Base-by-base conservation (phyloP, 2,797 vertebrate species). In the Antennarius maculatus region DNA sequence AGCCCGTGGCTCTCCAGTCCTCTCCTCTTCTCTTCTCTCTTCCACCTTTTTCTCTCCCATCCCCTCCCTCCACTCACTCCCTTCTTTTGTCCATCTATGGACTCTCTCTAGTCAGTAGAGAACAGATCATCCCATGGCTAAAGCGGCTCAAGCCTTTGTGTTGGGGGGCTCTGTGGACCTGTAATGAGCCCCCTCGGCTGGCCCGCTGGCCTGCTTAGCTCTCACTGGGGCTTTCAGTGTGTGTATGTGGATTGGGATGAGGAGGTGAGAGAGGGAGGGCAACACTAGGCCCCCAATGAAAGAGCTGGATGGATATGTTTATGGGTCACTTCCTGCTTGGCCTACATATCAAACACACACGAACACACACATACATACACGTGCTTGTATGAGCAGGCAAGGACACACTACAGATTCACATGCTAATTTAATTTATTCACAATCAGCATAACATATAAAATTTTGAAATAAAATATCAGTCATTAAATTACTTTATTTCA, bases 101-200 rank as follows among this genome's bases (percentile, higher is more conserved):
- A 98, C 97, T 98, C 95, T 95, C 94, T 95, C 94, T 95, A 97
- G 96, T 97, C 95, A 94, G 96, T 97, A 92, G 93, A 95, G 95
- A 98, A 95, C 95, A 97, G 96, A 97, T 99, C 96, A 98, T 98
- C 96, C 94, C 94, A 94, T 93, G 93, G 93, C 96, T 96, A 97
- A 98, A 97, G 94, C 96, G 93, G 95, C 93, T 94, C 95, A 94
- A 94, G 94, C 95, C 92, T 97, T 97, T 98, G 97, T 97, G 94
- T 95, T 92, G 90, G 94, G 94, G 93, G 95, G 95, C 96, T 97
- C 95, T 93, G 95, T 93, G 95, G 95, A 93, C 94, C 96, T 96
- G 95, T 98, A 98, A 98, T 99, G 95, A 97, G 97, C 94, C 96
- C 92, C 90, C 86, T 88, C 81, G 85, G 84, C 91, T 90, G 88